Percentiles rank a stretch among this genome's conserved stretches.
phyloP scores from a whole-genome alignment of 2,113 vertebrate species.

The Salvator merianae region DNA sequence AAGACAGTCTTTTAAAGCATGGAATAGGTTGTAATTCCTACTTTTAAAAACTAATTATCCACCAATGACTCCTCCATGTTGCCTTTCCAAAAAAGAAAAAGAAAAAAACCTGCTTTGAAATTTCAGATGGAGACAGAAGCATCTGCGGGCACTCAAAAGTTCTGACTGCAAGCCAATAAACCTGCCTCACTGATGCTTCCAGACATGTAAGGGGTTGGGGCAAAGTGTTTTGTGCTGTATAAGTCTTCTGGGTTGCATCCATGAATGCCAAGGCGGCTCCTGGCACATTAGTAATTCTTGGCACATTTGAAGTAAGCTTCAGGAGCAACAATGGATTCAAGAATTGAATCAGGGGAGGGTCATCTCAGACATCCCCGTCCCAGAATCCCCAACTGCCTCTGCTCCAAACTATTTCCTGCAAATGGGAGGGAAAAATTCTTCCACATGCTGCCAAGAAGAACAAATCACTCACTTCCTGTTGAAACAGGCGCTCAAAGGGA shows the following conservation, averaged over 20 bases:
- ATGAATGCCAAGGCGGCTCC: neutral
- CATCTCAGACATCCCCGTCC: rapidly evolving
- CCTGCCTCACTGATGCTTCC: neutral
- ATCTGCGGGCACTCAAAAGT: neutral
- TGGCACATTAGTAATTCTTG: neutral
- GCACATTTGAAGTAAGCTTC: neutral
- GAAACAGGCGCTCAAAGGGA: neutral
- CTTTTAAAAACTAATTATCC: too few species aligned
- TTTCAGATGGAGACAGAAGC: neutral
- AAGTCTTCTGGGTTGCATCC: neutral
- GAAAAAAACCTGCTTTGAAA: neutral
- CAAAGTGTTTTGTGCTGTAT: neutral
- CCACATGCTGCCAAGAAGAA: neutral
- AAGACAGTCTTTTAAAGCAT: too few species aligned
- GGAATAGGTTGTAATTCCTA: too few species aligned
- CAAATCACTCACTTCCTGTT: neutral
- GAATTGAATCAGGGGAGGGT: neutral
- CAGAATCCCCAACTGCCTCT: too few species aligned
- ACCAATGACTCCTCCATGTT: neutral
- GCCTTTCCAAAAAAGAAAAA: too few species aligned
- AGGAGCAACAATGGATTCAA: neutral
- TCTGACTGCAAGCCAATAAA: too few species aligned
- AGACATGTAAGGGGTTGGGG: neutral
- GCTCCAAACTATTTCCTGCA: neutral
- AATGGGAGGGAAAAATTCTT: neutral